phyloP scores from a whole-genome alignment of 37 sponge, comb jelly and placozoan species.

The Geodia barretti region DNA sequence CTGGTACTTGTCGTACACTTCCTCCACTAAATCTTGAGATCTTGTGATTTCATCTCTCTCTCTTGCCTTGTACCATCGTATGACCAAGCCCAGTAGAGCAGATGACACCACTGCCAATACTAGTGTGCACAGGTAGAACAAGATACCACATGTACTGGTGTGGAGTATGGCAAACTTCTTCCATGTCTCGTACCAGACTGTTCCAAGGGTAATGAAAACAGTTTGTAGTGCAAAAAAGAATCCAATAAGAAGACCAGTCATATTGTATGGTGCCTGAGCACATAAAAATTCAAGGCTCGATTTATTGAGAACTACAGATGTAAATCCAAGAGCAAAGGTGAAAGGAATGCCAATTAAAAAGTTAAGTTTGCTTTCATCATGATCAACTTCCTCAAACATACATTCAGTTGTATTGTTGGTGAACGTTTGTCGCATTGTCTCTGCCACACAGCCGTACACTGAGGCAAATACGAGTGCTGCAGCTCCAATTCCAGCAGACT shows the following conservation, averaged over 20 bases:
- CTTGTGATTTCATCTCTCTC: too few species aligned
- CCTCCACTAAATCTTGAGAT: too few species aligned
- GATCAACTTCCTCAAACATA: too few species aligned
- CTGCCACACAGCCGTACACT: background rate
- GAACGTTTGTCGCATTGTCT: background rate
- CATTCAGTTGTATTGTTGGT: background rate
- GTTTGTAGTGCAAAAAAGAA: background rate
- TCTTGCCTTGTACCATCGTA: too few species aligned
- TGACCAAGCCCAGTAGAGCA: too few species aligned
- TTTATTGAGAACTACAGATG: background rate
- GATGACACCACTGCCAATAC: too few species aligned
- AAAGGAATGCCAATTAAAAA: background rate
- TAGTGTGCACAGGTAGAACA: too few species aligned
- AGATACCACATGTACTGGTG: too few species aligned
- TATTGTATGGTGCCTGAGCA: constrained; percentile 31
- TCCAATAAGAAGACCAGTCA: constrained; percentile 26
- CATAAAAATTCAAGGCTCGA: constrained; percentile 10
- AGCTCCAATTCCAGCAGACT: background rate
- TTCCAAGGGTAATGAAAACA: background rate
- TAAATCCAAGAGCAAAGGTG: background rate
- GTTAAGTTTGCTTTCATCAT: too few species aligned
- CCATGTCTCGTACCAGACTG: too few species aligned
- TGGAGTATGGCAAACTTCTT: too few species aligned
- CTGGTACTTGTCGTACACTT: too few species aligned
- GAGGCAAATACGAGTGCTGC: background rate